phyloP scores from a whole-genome alignment of 2,888 invertebrate species.

The Dinocampus coccinellae region DNA sequence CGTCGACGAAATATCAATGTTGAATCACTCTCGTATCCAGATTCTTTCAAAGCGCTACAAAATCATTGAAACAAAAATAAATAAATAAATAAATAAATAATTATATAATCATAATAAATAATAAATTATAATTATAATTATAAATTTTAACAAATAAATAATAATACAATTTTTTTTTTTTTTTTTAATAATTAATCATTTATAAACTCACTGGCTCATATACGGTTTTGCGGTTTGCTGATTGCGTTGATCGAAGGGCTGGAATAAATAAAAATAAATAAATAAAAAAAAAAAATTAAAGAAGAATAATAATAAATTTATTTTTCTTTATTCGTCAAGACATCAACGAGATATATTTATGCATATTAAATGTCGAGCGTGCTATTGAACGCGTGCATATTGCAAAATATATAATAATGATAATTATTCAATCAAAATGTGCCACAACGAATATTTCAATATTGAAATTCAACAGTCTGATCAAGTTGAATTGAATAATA shows the following conservation, averaged over 20 bases:
- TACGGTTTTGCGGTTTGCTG: conserved; percentile 81
- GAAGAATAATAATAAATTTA: no score
- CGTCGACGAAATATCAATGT: conserved; percentile 87
- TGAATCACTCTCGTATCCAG: conserved; percentile 93
- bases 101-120: no score
- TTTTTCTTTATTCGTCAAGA: neutral
- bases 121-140: no score
- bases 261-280: conserved; percentile 50
- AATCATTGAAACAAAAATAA: conserved; percentile 15
- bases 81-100: neutral
- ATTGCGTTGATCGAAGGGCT: conserved; percentile 79
- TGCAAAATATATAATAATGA: conserved; percentile 13
- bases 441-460: neutral
- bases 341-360: neutral
- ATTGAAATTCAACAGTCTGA: conserved; percentile 4
- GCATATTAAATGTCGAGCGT: conserved; percentile 26
- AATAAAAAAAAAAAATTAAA: no score
- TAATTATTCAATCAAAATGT: neutral
- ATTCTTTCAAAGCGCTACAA: conserved; percentile 83
- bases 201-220: conserved; percentile 80
- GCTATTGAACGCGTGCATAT: conserved; percentile 33
- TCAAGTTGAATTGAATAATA: neutral
- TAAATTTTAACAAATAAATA: no score
- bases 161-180: no score
- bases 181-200: neutral